A percentile compares a stretch with the other conserved stretches of the same genome.
phyloP scores from a whole-genome alignment of 2,797 vertebrate genomes.

The Manis pentadactyla region DNA sequence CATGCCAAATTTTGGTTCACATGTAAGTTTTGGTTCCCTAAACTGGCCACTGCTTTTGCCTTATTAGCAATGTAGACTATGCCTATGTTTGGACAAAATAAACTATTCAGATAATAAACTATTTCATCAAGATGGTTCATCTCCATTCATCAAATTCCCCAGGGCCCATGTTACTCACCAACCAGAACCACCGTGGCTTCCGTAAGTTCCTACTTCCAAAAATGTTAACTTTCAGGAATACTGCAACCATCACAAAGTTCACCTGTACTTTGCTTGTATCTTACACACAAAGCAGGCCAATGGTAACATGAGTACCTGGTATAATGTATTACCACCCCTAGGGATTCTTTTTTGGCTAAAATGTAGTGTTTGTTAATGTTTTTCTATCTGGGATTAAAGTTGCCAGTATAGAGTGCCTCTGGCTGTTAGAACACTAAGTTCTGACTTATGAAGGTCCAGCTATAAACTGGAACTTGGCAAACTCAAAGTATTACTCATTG shows the following conservation, averaged over 20 bases:
- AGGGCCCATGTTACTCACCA: not conserved
- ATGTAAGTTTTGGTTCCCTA: not conserved
- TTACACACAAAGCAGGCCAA: not conserved
- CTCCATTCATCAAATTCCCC: not conserved
- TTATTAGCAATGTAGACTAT: not conserved
- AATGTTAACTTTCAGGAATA: not conserved
- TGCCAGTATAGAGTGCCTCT: slow-evolving; percentile 40
- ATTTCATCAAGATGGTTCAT: not conserved
- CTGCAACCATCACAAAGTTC: not conserved
- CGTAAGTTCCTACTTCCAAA: slow-evolving; percentile 7
- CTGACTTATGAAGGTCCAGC: slow-evolving; percentile 64
- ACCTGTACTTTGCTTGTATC: not conserved
- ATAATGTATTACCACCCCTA: not conserved
- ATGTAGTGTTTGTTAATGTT: slow-evolving; percentile 16
- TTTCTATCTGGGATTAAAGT: slow-evolving; percentile 57
- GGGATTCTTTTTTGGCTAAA: slow-evolving; percentile 8
- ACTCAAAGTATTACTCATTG: slow-evolving; percentile 76
- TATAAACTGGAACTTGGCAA: slow-evolving; percentile 76
- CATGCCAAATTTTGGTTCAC: not conserved
- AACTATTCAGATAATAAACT: not conserved
- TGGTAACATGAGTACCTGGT: not conserved
- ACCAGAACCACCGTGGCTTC: not conserved
- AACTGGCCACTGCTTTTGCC: not conserved
- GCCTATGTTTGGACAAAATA: not conserved
- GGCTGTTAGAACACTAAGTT: slow-evolving; percentile 63